phyloP scores from a whole-genome alignment of 1,140 invertebrate species.

The Idris sp. region DNA sequence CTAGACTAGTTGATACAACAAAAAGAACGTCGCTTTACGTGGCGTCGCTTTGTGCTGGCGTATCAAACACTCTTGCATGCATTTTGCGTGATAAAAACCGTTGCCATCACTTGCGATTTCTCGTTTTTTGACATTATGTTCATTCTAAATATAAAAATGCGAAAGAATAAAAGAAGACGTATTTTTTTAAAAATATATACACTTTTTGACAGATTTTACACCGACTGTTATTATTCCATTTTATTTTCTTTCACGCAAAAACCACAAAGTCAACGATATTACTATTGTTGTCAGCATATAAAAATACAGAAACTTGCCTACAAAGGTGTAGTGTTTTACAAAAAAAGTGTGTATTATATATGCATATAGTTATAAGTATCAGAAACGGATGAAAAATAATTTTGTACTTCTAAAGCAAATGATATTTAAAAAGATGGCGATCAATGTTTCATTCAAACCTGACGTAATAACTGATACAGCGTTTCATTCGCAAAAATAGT shows the following conservation, averaged over 20 bases:
- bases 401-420: too few species aligned
- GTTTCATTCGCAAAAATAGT: conserved; percentile 28
- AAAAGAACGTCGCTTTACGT: conserved; percentile 23
- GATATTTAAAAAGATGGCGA: too few species aligned
- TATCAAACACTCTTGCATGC: conserved; percentile 19
- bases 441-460: conserved; percentile 1
- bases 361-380: too few species aligned
- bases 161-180: conserved; percentile 22
- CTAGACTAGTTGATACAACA: conserved; percentile 35
- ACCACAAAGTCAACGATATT: conserved; percentile 25
- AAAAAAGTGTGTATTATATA: too few species aligned
- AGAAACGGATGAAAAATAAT: too few species aligned
- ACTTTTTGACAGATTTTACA: conserved; percentile 38
- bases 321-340: too few species aligned
- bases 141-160: conserved; percentile 17
- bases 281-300: conserved; percentile 12
- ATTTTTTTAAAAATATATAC: conserved; percentile 39
- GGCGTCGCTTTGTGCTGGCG: conserved; percentile 21
- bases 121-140: conserved; percentile 20
- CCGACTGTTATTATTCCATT: conserved; percentile 22
- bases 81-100: conserved; percentile 29
- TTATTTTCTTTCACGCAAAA: neutral
- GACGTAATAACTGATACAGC: conserved; percentile 15
- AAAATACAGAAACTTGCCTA: neutral
- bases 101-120: conserved; percentile 1